A percentile compares a stretch with the other conserved stretches of the same genome.
Evolutionary conservation across 2,888 invertebrate species (phyloP).

Genomic region (Hypomecis punctinalis): DNA sequence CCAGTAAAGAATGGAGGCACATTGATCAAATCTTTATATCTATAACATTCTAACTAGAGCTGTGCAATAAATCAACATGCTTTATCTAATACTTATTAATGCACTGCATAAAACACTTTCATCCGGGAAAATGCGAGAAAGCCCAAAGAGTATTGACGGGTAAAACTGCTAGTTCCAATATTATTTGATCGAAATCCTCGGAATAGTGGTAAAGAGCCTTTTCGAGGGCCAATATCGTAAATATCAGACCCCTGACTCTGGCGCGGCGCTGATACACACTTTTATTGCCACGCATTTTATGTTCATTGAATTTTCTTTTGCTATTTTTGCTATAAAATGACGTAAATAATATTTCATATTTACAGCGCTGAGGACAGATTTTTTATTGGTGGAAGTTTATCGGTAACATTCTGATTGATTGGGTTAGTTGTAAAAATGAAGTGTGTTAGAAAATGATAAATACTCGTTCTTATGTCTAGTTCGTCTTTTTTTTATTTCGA

Average conservation of each 20-base stretch:
- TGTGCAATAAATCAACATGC: too few species aligned
- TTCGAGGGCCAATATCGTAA: constrained; percentile 62
- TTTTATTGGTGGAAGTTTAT: too few species aligned
- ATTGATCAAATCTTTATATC: too few species aligned
- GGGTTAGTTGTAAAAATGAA: too few species aligned
- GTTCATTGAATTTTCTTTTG: constrained; percentile 64
- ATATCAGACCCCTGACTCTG: constrained; percentile 61
- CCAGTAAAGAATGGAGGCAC: too few species aligned
- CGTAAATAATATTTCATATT: constrained; percentile 12
- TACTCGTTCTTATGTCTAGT: too few species aligned
- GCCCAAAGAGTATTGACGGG: neutral
- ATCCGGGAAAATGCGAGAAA: neutral
- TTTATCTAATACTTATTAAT: too few species aligned
- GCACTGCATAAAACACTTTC: neutral
- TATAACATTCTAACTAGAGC: too few species aligned
- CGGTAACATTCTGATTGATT: too few species aligned
- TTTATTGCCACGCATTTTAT: constrained; percentile 75
- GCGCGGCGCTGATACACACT: constrained; percentile 69
- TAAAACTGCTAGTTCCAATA: neutral
- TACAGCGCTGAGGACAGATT: constrained; percentile 8
- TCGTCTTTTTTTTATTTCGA: too few species aligned
- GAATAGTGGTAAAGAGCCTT: constrained; percentile 50
- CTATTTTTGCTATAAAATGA: constrained; percentile 35
- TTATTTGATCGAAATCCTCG: constrained; percentile 12
- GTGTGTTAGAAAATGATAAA: too few species aligned